Evolutionary conservation across 2,888 invertebrate species (phyloP).

Genomic region (Serrognathus titanus): DNA sequence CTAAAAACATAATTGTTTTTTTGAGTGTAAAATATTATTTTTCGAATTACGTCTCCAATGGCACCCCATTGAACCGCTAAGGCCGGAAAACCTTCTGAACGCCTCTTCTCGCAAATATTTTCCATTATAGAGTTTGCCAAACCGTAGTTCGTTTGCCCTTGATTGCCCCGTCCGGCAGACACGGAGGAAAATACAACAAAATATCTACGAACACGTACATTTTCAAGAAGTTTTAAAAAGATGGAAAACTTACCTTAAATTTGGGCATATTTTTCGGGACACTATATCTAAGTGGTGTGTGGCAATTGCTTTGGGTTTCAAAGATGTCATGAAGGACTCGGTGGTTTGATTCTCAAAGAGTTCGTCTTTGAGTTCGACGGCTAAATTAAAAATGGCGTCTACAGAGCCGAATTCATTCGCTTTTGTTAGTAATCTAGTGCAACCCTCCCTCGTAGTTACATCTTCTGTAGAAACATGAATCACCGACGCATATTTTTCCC

Average conservation of each 20-base stretch:
- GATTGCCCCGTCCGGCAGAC: conserved; percentile 84
- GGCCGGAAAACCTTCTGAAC: conserved; percentile 22
- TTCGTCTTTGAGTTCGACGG: conserved; percentile 74
- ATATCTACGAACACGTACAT: conserved; percentile 47
- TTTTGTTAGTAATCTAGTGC: conserved; percentile 62
- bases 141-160: conserved; percentile 87
- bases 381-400: conserved; percentile 86
- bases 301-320: conserved; percentile 77
- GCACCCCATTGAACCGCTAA: conserved; percentile 30
- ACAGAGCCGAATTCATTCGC: conserved; percentile 65
- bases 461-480: conserved; percentile 69
- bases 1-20: neutral
- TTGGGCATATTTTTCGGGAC: conserved; percentile 57
- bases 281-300: conserved; percentile 72
- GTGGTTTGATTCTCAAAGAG: conserved; percentile 73
- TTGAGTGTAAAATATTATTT: neutral
- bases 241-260: conserved; percentile 32
- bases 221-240: conserved; percentile 36
- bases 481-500: conserved; percentile 68
- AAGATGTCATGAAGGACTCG: conserved; percentile 65
- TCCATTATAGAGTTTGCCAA: conserved; percentile 87
- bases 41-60: conserved; percentile 44
- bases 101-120: conserved; percentile 68
- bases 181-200: conserved; percentile 92
- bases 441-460: conserved; percentile 67